Base-by-base conservation (phyloP, 2,113 vertebrate genomes). In the Stegastes partitus region DNA sequence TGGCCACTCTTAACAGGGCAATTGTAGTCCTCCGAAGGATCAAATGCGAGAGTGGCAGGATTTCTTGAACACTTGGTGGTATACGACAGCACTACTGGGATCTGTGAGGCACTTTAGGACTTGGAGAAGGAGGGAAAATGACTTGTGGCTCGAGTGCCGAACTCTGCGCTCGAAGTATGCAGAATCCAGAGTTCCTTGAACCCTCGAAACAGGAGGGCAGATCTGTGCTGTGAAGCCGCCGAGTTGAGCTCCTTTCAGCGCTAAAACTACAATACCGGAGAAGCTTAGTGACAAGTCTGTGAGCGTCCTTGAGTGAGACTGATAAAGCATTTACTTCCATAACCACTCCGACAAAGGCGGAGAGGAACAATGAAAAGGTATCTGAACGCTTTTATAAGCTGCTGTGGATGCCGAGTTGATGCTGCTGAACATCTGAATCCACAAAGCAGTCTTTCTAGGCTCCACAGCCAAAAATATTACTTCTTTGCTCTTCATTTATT, bases 401-500 rank as follows among this genome's bases (percentile, higher is more conserved):
- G 19, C 44, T 61, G n/a, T 56, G 21, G 31, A 74, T 68, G 53
- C n/a, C n/a, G n/a, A 12, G 7, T 51, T 39, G 21, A 39, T 67
- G n/a, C 42, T 21, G 22, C 9, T 25, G 31, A 69, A 62, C 9
- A 1, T 22, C 12, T 53, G 45, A 62, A 59, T 54, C 51, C 23
- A 68, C 50, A 78, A 49, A 62, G 44, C 8, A 11, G 47, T 39
- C 3, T 23, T 10, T 61, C 9, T 21, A 25, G 1, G 39, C 34
- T 75, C 12, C 44, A 21, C 31, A 9, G 21, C 37, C 65, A 74
- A n/a, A 72, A 65, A 63, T 47, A 53, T 56, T 9, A 37, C 14
- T 22, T 31, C 11, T 66, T 37, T 77, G 31, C 21, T 57, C 11
- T 47, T 67, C 44, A 44, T 78, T 79, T 64, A 81, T 78, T 68